Conservation (phyloP, 2,113 vertebrate genomes). For the Parus major region DNA sequence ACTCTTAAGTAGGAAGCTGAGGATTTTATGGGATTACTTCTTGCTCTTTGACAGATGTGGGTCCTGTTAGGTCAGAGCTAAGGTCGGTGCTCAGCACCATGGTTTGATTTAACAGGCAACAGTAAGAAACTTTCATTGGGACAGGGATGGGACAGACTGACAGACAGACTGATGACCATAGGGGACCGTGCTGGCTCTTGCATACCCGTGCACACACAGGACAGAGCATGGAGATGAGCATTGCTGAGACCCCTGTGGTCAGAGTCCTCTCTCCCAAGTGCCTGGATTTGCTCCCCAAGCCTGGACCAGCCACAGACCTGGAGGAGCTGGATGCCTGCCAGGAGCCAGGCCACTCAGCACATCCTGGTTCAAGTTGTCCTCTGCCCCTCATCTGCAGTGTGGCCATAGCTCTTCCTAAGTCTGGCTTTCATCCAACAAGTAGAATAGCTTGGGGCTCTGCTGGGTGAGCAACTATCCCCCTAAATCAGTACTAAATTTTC, state of each 20-base stretch:
- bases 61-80: background rate
- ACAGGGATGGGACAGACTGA: background rate
- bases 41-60: conserved; percentile 40
- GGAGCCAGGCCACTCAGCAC: background rate
- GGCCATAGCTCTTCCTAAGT: background rate
- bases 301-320: fast-evolving
- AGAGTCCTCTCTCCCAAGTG: fast-evolving
- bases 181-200: background rate
- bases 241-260: fast-evolving
- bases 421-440: background rate
- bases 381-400: background rate
- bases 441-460: background rate
- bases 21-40: conserved; percentile 50
- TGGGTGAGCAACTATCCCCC: background rate
- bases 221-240: background rate
- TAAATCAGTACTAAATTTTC: background rate
- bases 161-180: background rate
- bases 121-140: background rate
- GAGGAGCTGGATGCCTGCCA: background rate
- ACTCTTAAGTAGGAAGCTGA: conserved; percentile 49
- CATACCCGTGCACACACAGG: background rate
- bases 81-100: background rate
- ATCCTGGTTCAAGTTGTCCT: background rate
- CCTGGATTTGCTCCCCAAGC: background rate
- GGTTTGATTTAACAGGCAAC: background rate